A percentile compares a stretch with the other conserved stretches of the same genome.
phyloP scores from a whole-genome alignment of 1,140 invertebrate species.

The Homalodisca vitripennis region DNA sequence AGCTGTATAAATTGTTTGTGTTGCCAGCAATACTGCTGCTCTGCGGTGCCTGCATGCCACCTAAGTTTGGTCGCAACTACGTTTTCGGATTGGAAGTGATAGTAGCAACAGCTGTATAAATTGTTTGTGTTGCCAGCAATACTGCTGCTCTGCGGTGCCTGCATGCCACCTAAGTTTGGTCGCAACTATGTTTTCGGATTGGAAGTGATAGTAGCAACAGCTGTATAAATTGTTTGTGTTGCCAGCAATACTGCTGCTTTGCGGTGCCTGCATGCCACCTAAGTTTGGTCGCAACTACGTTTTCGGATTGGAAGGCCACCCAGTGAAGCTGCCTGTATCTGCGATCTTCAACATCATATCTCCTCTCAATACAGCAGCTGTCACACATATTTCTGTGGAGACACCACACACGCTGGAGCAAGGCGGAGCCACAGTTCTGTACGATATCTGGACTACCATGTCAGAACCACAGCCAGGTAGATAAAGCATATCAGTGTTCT shows the following conservation, averaged over 20 bases:
- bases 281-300: slow-evolving; percentile 32
- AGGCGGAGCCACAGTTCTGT: background rate
- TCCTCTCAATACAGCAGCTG: slow-evolving; percentile 26
- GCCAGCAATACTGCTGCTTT: slow-evolving; percentile 29
- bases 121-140: too few species aligned
- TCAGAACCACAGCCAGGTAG: slow-evolving; percentile 30
- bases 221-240: too few species aligned
- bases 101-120: too few species aligned
- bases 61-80: too few species aligned
- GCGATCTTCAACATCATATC: slow-evolving; percentile 16
- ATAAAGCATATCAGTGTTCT: background rate
- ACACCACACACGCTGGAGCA: slow-evolving; percentile 25
- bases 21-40: too few species aligned
- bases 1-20: too few species aligned
- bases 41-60: too few species aligned
- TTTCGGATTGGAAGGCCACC: slow-evolving; percentile 27
- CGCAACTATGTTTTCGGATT: too few species aligned
- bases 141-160: too few species aligned
- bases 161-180: too few species aligned
- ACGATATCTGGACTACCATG: slow-evolving; percentile 24
- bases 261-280: slow-evolving; percentile 29
- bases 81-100: too few species aligned
- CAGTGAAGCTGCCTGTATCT: slow-evolving; percentile 26
- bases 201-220: too few species aligned
- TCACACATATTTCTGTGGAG: slow-evolving; percentile 17